phyloP scores from a whole-genome alignment of 2,113 vertebrate species.

The Eira barbara region DNA sequence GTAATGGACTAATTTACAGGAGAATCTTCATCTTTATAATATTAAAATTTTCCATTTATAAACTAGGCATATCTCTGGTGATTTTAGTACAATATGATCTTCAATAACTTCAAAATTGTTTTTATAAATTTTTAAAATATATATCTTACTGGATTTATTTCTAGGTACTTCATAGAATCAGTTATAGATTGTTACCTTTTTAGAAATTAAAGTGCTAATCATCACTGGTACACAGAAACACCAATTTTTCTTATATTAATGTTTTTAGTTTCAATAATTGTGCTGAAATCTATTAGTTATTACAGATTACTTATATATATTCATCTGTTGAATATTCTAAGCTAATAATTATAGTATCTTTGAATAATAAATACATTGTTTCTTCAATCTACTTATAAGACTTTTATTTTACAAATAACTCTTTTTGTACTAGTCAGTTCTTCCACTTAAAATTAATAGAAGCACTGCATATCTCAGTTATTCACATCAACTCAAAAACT shows the following conservation, averaged over 20 bases:
- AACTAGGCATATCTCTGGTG: not conserved
- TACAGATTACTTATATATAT: not conserved
- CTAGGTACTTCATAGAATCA: not conserved
- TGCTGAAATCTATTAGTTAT: not conserved
- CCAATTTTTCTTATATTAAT: not conserved
- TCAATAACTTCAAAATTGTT: not conserved
- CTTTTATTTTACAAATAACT: not conserved
- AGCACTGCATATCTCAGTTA: not conserved
- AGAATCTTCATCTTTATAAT: not conserved
- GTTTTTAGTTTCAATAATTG: not conserved
- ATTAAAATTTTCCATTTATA: not conserved
- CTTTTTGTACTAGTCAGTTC: not conserved
- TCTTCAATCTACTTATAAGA: not conserved
- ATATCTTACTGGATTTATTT: not conserved
- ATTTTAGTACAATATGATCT: not conserved
- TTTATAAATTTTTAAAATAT: not conserved
- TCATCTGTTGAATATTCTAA: not conserved
- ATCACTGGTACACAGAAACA: not conserved
- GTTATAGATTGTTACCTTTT: not conserved
- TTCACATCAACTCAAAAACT: not conserved
- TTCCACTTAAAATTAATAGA: not conserved
- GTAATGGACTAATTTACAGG: not conserved
- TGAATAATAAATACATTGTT: not conserved
- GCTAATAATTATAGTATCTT: not conserved
- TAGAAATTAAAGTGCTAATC: not conserved